These are phyloP conservation scores for Noctuana brunneofusca DNA, from an alignment of 2,888 invertebrate genomes.

Conservation along the genomic window DNA sequence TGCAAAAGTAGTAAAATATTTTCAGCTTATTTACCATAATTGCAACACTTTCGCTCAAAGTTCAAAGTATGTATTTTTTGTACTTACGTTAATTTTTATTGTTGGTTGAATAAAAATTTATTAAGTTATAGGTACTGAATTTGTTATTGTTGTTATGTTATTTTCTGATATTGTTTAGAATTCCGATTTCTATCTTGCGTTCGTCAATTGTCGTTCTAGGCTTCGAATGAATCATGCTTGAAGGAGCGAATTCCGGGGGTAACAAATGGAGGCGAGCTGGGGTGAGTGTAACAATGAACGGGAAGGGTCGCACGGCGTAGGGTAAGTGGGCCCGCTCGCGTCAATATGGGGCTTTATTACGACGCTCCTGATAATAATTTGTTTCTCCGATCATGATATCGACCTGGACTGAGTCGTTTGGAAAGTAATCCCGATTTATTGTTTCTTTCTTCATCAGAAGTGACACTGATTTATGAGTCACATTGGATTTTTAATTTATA, in stretches of 20 bases:
- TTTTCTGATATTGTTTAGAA: slow-evolving; percentile 19
- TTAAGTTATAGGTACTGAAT: no score
- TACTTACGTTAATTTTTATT: no score
- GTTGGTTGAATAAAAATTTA: no score
- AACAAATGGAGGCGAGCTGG: slow-evolving; percentile 78
- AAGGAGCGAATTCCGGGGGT: slow-evolving; percentile 81
- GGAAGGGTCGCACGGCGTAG: slow-evolving; percentile 76
- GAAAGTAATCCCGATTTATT: slow-evolving; percentile 37
- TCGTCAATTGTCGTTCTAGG: slow-evolving; percentile 67
- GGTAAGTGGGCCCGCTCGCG: slow-evolving; percentile 80
- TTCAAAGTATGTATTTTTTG: neutral
- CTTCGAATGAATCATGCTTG: slow-evolving; percentile 79
- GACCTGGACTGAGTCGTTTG: slow-evolving; percentile 24
- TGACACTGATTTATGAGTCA: neutral
- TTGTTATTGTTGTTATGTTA: no score
- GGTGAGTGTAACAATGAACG: slow-evolving; percentile 80
- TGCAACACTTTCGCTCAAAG: neutral
- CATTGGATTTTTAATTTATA: no score
- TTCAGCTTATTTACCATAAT: neutral
- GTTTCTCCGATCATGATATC: slow-evolving; percentile 52
- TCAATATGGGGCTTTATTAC: slow-evolving; percentile 79
- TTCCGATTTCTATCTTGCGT: slow-evolving; percentile 60
- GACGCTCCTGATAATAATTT: slow-evolving; percentile 72
- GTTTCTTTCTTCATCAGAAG: slow-evolving; percentile 21
- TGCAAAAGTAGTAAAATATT: neutral